Evolutionary conservation across 1,140 invertebrate genomes (phyloP).

Genomic region (Micrasema minimum): DNA sequence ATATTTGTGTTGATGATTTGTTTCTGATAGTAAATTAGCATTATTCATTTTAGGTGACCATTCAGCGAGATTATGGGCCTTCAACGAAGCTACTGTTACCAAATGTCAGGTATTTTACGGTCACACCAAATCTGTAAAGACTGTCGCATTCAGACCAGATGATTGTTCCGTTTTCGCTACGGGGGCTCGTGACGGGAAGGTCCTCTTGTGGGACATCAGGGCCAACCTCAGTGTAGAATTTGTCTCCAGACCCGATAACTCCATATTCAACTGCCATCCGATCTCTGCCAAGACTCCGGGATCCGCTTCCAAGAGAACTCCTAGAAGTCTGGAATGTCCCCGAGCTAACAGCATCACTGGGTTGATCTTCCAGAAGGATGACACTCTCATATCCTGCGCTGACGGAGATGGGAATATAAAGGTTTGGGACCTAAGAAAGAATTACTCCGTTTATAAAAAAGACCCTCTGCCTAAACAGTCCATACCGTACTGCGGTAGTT

Average conservation of each 20-base stretch:
- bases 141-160: slow-evolving; percentile 74
- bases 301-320: slow-evolving; percentile 60
- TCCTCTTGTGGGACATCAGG: slow-evolving; percentile 85
- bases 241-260: slow-evolving; percentile 70
- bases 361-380: slow-evolving; percentile 81
- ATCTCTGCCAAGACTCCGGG: slow-evolving; percentile 64
- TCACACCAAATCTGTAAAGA: slow-evolving; percentile 84
- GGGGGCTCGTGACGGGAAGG: slow-evolving; percentile 84
- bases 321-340: slow-evolving; percentile 55
- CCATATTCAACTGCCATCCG: slow-evolving; percentile 71
- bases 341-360: slow-evolving; percentile 77
- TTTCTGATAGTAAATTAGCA: too few relatives aligned
- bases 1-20: too few relatives aligned
- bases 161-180: slow-evolving; percentile 84
- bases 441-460: slow-evolving; percentile 75
- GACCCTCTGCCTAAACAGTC: slow-evolving; percentile 77
- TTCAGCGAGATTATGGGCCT: slow-evolving; percentile 80
- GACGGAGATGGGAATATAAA: slow-evolving; percentile 87
- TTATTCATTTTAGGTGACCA: slow-evolving; percentile 75
- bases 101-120: slow-evolving; percentile 72
- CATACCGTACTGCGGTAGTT: slow-evolving; percentile 77
- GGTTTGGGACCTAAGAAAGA: slow-evolving; percentile 88
- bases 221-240: slow-evolving; percentile 63
- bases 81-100: slow-evolving; percentile 59
- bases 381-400: slow-evolving; percentile 81